Evolutionary conservation across 2,888 invertebrate species (phyloP).

Genomic region (Orthosia incerta): DNA sequence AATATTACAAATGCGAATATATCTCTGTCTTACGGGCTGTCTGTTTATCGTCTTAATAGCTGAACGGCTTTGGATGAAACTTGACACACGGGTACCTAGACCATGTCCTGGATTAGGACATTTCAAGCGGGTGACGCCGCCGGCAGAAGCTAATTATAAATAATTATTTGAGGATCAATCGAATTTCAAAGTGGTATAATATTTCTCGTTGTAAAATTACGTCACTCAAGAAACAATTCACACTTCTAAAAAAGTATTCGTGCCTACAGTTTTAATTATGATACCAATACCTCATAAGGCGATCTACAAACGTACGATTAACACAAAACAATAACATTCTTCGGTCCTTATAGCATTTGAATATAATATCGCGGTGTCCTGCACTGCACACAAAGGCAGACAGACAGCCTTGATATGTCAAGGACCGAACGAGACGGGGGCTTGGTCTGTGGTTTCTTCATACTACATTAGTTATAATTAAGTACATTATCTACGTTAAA

Average conservation of each 20-base stretch:
- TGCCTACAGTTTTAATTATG: conserved; percentile 16
- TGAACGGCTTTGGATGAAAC: too few species aligned
- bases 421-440: conserved; percentile 63
- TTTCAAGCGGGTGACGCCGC: too few species aligned
- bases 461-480: conserved; percentile 42
- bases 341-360: conserved; percentile 78
- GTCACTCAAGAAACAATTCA: conserved; percentile 4
- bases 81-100: too few species aligned
- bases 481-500: conserved; percentile 5
- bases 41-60: too few species aligned
- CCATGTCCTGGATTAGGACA: too few species aligned
- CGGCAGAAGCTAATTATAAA: too few species aligned
- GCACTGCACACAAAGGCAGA: conserved; percentile 63
- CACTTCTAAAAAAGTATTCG: conserved; percentile 13
- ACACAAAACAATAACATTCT: conserved; percentile 79
- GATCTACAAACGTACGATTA: conserved; percentile 42
- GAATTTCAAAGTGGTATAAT: background rate
- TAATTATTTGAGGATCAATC: too few species aligned
- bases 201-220: background rate
- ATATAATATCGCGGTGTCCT: conserved; percentile 75
- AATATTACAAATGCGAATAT: too few species aligned
- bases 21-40: too few species aligned
- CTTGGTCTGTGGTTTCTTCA: conserved; percentile 43
- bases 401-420: conserved; percentile 74
- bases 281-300: conserved; percentile 24